phyloP scores from a whole-genome alignment of 2,797 vertebrate genomes.

The Molossus molossus region DNA sequence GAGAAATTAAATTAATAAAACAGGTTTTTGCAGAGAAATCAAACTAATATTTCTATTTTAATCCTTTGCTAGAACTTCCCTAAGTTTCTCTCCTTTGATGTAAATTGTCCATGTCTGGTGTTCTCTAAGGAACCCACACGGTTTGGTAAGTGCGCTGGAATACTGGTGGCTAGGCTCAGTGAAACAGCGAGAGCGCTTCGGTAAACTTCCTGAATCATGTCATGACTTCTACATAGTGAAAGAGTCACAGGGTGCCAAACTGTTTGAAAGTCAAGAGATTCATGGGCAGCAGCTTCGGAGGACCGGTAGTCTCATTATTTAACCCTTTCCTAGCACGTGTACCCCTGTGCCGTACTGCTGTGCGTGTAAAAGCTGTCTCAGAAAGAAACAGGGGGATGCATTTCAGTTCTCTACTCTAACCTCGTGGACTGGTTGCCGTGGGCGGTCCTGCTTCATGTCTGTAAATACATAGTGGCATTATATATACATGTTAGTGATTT shows the following conservation, averaged over 20 bases:
- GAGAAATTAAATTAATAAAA: conserved; percentile 56
- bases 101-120: not conserved
- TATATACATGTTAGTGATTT: conserved; percentile 17
- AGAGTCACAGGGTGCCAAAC: conserved; percentile 54
- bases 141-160: conserved; percentile 49
- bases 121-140: not conserved
- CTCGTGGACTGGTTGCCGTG: not conserved
- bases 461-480: not conserved
- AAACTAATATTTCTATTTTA: conserved; percentile 57
- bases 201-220: conserved; percentile 81
- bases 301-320: conserved; percentile 47
- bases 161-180: conserved; percentile 61
- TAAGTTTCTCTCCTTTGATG: conserved; percentile 9
- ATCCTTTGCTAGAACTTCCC: conserved; percentile 18
- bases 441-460: not conserved
- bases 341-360: not conserved
- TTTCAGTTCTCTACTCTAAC: not conserved
- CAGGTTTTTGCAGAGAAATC: not conserved
- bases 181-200: conserved; percentile 71
- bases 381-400: not conserved
- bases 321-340: conserved; percentile 34
- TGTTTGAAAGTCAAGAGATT: conserved; percentile 80
- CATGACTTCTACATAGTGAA: conserved; percentile 70
- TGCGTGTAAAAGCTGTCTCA: not conserved
- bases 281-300: conserved; percentile 13